Percentiles rank a stretch among this genome's conserved stretches.
Conservation (phyloP, 2,797 vertebrate genomes). For the Galago senegalensis region DNA sequence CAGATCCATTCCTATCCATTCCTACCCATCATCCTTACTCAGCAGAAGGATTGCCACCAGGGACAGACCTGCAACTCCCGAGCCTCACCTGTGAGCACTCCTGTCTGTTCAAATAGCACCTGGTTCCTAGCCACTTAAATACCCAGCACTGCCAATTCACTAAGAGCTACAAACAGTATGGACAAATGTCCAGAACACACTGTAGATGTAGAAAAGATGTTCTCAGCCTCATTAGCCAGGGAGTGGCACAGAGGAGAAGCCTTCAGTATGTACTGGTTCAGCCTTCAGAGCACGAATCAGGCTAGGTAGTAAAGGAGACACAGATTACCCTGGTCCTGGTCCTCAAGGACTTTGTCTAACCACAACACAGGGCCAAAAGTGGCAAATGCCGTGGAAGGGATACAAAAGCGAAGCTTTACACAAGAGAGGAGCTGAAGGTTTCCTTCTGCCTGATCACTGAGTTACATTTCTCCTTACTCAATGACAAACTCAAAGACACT, state of each 20-base stretch:
- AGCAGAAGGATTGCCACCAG: rapidly evolving
- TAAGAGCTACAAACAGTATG: not conserved
- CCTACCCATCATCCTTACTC: not conserved
- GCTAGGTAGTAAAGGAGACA: not conserved
- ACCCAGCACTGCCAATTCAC: not conserved
- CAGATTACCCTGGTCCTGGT: not conserved
- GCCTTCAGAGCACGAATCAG: not conserved
- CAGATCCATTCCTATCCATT: too few species aligned
- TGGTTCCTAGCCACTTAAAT: not conserved
- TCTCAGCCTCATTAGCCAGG: not conserved
- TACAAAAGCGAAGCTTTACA: not conserved
- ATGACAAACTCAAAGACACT: not conserved
- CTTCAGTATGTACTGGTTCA: rapidly evolving
- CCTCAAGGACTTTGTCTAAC: too few species aligned
- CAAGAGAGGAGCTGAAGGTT: too few species aligned
- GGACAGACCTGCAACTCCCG: not conserved
- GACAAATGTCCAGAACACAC: not conserved
- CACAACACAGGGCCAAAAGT: not conserved
- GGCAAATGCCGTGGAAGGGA: too few species aligned
- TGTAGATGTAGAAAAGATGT: not conserved
- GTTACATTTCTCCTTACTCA: not conserved
- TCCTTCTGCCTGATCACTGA: not conserved
- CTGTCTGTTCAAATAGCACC: not conserved
- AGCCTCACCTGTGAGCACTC: not conserved
- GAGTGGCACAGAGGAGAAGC: not conserved